Evolutionary conservation across 2,797 vertebrate species (phyloP), one percentile per base, ranked within the genome.

Genomic region (Masticophis lateralis): DNA sequence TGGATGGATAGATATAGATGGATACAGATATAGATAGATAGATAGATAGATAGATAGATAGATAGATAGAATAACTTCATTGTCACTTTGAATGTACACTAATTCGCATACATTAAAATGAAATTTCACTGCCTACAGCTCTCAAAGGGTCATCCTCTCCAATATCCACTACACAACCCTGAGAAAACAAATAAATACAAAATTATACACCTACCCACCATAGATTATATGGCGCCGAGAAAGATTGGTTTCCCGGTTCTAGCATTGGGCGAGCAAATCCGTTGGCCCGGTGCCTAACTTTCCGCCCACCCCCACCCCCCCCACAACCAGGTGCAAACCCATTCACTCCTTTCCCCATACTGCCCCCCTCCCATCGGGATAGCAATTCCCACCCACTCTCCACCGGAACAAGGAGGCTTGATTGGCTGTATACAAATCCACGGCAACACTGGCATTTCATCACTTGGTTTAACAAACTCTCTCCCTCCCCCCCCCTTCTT

Each of bases 391-490:
- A 20, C 0, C 0, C 13, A n/a, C 3, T 37, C 32, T 37, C 32
- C 32, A 16, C 18, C 3, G n/a, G 7, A 6, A 14, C 3, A n/a
- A 66, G 57, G 63, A 18, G 61, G 37, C 43, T 63, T 88, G 94
- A 87, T 91, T 88, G 91, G 93, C 91, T 94, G 93, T 94, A 93
- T 59, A 93, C 0, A 92, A 91, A 89, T 88, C 94, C 63, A 43
- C 51, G 61, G 92, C 89, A 57, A 93, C 27, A 91, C 91, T 88
- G 94, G 89, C 20, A n/a, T 1, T 74, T 87, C 86, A 91, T 91
- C 89, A 92, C 91, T 92, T 90, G 7, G 90, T 92, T 95, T 94
- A 95, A 94, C 90, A 16, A 95, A 93, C 87, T 92, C 96, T 43
- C 74, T 92, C 92, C 37, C 57, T 88, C 27, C 4, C 12, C 10